Conservation (phyloP, 2,113 vertebrate genomes). For the Rhadina sibilatrix region DNA sequence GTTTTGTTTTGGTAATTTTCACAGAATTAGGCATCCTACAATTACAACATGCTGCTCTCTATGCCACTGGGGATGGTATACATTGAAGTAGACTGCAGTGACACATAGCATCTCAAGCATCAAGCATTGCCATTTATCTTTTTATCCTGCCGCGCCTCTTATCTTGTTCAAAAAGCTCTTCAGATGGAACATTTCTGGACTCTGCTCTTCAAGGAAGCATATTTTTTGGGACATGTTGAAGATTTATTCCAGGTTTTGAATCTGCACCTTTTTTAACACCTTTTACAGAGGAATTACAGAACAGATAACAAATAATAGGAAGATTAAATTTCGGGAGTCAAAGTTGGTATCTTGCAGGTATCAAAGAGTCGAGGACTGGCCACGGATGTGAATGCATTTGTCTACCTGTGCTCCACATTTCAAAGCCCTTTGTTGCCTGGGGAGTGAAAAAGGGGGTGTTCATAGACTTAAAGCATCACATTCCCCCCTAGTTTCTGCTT, state of each 20-base stretch:
- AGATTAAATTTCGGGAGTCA: neutral
- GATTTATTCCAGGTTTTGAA: neutral
- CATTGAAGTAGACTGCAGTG: neutral
- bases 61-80: neutral
- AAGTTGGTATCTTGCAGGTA: neutral
- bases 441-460: neutral
- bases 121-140: neutral
- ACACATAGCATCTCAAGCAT: neutral
- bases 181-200: neutral
- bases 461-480: neutral
- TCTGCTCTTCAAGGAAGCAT: neutral
- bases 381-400: accelerated
- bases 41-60: neutral
- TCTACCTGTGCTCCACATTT: neutral
- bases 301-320: neutral
- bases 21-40: neutral
- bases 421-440: neutral
- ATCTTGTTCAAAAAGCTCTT: neutral
- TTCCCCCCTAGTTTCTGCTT: neutral
- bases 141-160: accelerated
- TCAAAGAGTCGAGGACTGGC: neutral
- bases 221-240: neutral
- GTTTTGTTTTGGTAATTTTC: neutral
- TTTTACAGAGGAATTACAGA: neutral
- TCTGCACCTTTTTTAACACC: neutral